phyloP scores from a whole-genome alignment of 2,888 invertebrate genomes.

The Andrena dorsata region DNA sequence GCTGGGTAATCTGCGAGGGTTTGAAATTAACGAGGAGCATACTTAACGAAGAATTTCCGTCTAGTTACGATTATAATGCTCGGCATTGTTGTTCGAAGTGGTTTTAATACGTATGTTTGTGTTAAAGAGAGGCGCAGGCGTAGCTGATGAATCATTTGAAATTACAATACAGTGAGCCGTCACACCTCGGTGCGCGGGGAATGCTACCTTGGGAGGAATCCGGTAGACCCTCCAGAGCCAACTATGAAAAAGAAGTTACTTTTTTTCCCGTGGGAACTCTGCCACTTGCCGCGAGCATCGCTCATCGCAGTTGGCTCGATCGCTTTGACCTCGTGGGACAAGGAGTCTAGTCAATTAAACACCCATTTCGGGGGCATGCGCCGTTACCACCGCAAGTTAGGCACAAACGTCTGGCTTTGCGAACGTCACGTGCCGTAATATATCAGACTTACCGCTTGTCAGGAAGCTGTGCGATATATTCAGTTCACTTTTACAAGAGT shows the following conservation, averaged over 20 bases:
- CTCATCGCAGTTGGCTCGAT: constrained; percentile 2
- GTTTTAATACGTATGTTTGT: neutral
- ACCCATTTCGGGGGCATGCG: constrained; percentile 3
- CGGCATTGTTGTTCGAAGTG: no score
- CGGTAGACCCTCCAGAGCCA: neutral
- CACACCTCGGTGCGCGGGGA: constrained; percentile 31
- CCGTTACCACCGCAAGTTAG: neutral
- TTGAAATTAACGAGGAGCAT: no score
- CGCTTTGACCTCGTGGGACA: constrained; percentile 25
- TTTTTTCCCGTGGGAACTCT: constrained; percentile 37
- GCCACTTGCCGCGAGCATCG: neutral
- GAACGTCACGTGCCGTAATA: constrained; percentile 12
- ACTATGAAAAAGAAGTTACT: constrained; percentile 13
- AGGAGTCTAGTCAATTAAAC: constrained; percentile 33
- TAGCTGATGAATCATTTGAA: constrained; percentile 18
- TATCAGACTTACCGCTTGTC: neutral
- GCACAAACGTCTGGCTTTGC: neutral
- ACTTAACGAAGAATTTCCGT: no score
- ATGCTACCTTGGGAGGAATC: constrained; percentile 19
- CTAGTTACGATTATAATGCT: no score
- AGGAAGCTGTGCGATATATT: constrained; percentile 14
- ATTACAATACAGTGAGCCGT: constrained; percentile 30
- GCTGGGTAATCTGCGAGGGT: no score
- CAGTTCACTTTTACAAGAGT: neutral
- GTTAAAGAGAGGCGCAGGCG: neutral